A percentile compares a stretch with the other conserved stretches of the same genome.
These are phyloP conservation scores for Micronisus gabar DNA, from an alignment of 2,113 vertebrate genomes.

Conservation along the genomic window DNA sequence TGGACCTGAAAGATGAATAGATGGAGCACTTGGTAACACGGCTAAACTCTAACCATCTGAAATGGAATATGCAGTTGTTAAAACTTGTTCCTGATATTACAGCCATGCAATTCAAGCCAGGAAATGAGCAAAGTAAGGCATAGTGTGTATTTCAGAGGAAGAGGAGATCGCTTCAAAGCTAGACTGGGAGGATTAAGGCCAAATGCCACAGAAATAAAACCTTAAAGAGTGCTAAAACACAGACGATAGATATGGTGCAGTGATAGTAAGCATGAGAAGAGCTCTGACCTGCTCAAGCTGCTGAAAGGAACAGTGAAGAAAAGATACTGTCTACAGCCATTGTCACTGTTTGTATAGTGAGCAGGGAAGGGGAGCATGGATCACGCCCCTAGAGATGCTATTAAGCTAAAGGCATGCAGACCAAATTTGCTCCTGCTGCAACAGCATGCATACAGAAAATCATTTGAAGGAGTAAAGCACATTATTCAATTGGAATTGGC, in stretches of 20 bases:
- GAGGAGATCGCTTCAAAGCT: background rate
- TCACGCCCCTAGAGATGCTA: background rate
- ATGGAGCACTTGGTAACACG: background rate
- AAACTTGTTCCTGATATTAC: background rate
- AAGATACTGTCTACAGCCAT: background rate
- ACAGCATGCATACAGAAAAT: background rate
- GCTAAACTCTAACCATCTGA: background rate
- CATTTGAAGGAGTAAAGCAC: background rate
- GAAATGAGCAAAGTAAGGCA: background rate
- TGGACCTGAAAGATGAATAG: background rate
- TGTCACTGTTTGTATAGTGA: background rate
- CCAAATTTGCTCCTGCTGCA: background rate
- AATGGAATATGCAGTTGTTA: background rate
- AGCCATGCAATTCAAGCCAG: background rate
- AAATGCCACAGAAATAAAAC: background rate
- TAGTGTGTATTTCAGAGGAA: background rate
- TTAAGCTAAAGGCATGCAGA: background rate
- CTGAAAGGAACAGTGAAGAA: background rate
- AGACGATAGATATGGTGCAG: fast-evolving
- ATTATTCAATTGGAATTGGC: background rate
- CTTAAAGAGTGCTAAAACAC: background rate
- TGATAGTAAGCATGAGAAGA: background rate
- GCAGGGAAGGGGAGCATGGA: background rate
- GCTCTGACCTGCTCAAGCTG: background rate
- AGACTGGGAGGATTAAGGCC: background rate